Evolutionary conservation across 2,888 invertebrate species (phyloP).

Genomic region (Pocota personata): DNA sequence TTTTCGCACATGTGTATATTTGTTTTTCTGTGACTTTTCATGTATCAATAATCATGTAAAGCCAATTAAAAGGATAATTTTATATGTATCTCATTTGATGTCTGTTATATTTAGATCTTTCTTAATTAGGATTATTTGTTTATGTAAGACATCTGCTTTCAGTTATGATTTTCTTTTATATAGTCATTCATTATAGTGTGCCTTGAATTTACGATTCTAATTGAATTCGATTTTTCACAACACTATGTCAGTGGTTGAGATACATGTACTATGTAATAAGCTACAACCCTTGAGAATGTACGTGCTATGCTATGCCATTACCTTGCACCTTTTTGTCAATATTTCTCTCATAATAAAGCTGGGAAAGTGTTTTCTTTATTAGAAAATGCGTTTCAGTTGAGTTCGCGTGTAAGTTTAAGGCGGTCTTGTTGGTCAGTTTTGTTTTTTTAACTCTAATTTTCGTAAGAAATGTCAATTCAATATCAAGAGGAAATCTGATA

Average conservation of each 20-base stretch:
- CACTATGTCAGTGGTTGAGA: slow-evolving; percentile 21
- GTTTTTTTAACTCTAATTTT: background rate
- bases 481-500: background rate
- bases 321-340: slow-evolving; percentile 37
- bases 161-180: background rate
- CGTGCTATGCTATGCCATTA: slow-evolving; percentile 1
- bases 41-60: background rate
- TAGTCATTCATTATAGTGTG: background rate
- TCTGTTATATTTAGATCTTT: background rate
- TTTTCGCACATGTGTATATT: background rate
- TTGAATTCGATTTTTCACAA: slow-evolving; percentile 65
- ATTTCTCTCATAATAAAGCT: background rate
- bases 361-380: slow-evolving; percentile 11
- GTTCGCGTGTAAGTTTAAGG: slow-evolving; percentile 22
- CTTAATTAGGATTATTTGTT: background rate
- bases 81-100: background rate
- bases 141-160: background rate
- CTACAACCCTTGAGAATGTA: slow-evolving; percentile 47
- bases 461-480: background rate
- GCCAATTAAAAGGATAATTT: background rate
- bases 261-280: background rate
- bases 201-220: slow-evolving; percentile 47
- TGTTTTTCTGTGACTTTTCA: background rate
- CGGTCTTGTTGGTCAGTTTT: slow-evolving; percentile 12
- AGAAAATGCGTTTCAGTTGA: slow-evolving; percentile 34